Conservation (phyloP, 64 coral and sea anemone species). For the Astreopora myriophthalma region DNA sequence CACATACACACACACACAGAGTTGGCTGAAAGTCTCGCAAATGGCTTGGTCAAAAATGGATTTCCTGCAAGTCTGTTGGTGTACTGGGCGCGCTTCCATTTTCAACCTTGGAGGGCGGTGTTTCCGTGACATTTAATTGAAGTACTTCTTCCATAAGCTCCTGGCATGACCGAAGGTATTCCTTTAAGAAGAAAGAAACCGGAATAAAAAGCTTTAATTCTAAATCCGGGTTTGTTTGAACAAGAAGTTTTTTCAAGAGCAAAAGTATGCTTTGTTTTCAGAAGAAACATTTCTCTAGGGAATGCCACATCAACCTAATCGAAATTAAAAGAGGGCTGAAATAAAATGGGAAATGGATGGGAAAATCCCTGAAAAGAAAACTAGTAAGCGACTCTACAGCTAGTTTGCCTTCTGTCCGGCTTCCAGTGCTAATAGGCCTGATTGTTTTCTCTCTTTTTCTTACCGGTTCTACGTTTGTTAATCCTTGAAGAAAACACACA, state of each 20-base stretch:
- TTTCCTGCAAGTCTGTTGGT: slow-evolving; percentile 96
- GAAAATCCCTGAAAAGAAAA: not conserved
- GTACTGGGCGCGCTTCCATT: slow-evolving; percentile 70
- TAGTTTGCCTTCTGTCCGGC: not conserved
- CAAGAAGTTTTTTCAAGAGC: not conserved
- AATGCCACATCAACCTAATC: not conserved
- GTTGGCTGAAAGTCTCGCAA: not conserved
- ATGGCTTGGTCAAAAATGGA: slow-evolving; percentile 83
- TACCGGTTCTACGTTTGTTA: slow-evolving; percentile 86
- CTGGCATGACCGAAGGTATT: slow-evolving; percentile 94
- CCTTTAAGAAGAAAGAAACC: slow-evolving; percentile 50
- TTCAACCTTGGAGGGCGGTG: slow-evolving; percentile 46
- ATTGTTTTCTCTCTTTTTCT: not conserved
- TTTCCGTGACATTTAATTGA: slow-evolving; percentile 82
- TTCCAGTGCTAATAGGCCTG: not conserved
- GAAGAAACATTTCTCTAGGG: not conserved
- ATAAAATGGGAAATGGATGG: not conserved
- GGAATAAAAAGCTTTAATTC: not conserved
- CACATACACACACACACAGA: slow-evolving; percentile 12
- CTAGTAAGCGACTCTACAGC: no score
- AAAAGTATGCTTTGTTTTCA: not conserved
- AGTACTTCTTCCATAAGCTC: slow-evolving; percentile 96
- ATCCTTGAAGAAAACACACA: slow-evolving; percentile 48
- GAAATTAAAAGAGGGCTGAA: not conserved
- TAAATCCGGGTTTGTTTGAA: not conserved